Evolutionary conservation across 2,888 invertebrate genomes (phyloP), one percentile per base, ranked within the genome.

Genomic region (Pterostichus niger): DNA sequence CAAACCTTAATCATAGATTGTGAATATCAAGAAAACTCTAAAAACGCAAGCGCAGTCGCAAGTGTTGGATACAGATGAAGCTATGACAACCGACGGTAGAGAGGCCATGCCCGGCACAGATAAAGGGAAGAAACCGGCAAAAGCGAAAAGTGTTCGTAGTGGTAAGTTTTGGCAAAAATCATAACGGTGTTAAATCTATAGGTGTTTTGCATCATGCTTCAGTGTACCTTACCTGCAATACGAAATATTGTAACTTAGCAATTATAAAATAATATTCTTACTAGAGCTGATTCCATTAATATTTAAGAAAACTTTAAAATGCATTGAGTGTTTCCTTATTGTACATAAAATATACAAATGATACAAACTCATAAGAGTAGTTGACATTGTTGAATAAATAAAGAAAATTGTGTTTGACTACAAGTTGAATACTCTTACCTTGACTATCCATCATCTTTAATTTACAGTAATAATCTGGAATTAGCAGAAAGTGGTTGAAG

Each of bases 11-110:
- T 87, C 88, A 15, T 90, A 98, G 97, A 95, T 97, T 86, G 88
- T 93, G 10, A 96, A 95, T 89, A 95, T 98, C 86, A 98, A 97
- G 91, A 98, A 97, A 90, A 95, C 95, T 0, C 90, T 98, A 49
- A 97, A 97, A 89, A 94, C 94, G 31, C 97, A 96, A 88, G 89
- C 92, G 11, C 92, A 91, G 80, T 91, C 91, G 49, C 89, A 91
- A 87, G 90, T 92, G 9, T 93, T 94, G 86, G 97, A 97, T 86
- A 94, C 93, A n/a, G 97, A 97, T 86, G 97, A 98, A 87, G 94
- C 95, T 13, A 96, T 96, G 89, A 93, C 95, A 17, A 94, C 94
- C 5, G 96, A 95, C 80, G 93, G 93, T 84, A 91, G 94, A 68
- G 94, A 94, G 86, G 92, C 93, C 11, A 90, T 91, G 11, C 90